These are phyloP conservation scores for Palaemon carinicauda DNA, from an alignment of 1,140 invertebrate genomes.

Conservation along the genomic window DNA sequence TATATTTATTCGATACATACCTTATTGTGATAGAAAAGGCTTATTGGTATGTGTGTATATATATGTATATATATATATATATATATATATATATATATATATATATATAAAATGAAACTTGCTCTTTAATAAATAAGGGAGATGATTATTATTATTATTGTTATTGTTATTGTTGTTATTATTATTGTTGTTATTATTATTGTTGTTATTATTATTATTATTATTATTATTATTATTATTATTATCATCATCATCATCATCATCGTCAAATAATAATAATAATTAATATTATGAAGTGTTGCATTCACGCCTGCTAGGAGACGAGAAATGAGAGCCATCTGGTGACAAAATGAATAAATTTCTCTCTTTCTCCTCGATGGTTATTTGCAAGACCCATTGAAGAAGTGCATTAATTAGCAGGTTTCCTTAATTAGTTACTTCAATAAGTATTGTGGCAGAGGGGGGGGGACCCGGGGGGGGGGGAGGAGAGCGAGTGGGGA, in stretches of 20 bases:
- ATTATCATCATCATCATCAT: constrained; percentile 10
- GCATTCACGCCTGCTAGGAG: too few relatives aligned
- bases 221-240: neutral
- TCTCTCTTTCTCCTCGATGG: neutral
- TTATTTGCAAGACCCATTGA: neutral
- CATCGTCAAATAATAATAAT: neutral
- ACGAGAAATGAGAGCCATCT: too few relatives aligned
- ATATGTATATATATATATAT: too few relatives aligned
- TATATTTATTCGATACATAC: too few relatives aligned
- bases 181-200: neutral
- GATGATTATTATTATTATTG: constrained; percentile 11
- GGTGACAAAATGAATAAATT: too few relatives aligned
- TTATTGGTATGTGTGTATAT: too few relatives aligned
- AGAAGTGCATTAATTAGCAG: neutral
- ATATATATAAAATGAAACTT: too few relatives aligned
- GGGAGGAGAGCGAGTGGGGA: neutral
- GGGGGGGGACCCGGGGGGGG: too few relatives aligned
- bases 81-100: too few relatives aligned
- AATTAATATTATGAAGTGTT: neutral
- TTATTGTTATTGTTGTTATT: neutral
- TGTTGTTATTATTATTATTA: neutral
- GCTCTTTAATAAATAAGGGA: too few relatives aligned
- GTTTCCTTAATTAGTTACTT: neutral
- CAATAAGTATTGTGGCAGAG: neutral
- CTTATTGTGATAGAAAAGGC: too few relatives aligned